These are phyloP conservation scores for Dryas iulia DNA, from an alignment of 1,140 invertebrate genomes.

Conservation along the genomic window DNA sequence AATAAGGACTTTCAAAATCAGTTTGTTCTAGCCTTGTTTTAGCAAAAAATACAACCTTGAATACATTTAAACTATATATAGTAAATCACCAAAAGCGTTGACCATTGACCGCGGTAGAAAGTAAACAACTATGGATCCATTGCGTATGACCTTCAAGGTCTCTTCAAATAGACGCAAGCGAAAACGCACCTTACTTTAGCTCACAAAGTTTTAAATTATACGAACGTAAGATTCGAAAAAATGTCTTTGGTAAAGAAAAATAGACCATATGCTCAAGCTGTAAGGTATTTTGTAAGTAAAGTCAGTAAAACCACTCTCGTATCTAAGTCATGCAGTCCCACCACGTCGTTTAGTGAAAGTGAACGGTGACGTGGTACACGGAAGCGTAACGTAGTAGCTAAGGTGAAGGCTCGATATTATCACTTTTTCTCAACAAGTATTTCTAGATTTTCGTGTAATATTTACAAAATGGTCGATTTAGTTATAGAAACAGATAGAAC, in stretches of 20 bases:
- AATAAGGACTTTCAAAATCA: too few species aligned
- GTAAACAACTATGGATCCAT: conserved; percentile 54
- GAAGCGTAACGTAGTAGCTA: conserved; percentile 59
- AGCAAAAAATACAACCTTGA: background rate
- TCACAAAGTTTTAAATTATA: conserved; percentile 40
- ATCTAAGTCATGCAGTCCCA: conserved; percentile 40
- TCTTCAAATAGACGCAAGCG: conserved; percentile 30
- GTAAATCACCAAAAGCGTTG: conserved; percentile 29
- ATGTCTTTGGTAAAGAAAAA: conserved; percentile 36
- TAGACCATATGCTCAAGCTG: conserved; percentile 30
- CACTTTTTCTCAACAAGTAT: conserved; percentile 36
- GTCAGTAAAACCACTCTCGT: conserved; percentile 23
- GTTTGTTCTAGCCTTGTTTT: too few species aligned
- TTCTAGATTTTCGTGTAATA: background rate
- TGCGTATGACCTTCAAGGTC: conserved; percentile 65
- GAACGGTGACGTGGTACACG: conserved; percentile 62
- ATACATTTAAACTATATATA: conserved; percentile 3
- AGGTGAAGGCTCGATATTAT: conserved; percentile 58
- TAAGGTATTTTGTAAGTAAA: conserved; percentile 40
- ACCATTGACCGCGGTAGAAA: conserved; percentile 72
- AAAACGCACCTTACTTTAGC: conserved; percentile 42
- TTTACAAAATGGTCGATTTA: background rate
- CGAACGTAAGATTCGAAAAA: conserved; percentile 36
- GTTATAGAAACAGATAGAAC: too few species aligned
- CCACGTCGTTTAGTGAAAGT: conserved; percentile 64